phyloP scores from a whole-genome alignment of 2,113 vertebrate species.

The Sisor rabdophorus region DNA sequence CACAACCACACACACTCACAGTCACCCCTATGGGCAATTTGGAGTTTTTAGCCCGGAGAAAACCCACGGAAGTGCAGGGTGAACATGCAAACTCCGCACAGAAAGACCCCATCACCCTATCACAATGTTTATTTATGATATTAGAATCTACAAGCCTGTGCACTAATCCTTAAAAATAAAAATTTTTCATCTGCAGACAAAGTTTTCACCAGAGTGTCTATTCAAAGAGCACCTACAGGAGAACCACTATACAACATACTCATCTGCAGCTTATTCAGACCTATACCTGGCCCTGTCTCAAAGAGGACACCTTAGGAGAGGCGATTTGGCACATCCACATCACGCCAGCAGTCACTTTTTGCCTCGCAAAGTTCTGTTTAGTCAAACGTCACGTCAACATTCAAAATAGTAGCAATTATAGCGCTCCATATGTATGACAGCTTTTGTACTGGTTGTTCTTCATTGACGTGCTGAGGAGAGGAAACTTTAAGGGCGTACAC shows the following conservation, averaged over 20 bases:
- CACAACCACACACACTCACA: too few species aligned
- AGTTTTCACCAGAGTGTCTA: constrained; percentile 63
- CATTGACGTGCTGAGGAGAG: not conserved
- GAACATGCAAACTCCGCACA: too few species aligned
- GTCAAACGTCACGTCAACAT: not conserved
- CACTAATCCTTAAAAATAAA: not conserved
- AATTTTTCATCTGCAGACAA: constrained; percentile 47
- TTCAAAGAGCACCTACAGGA: constrained; percentile 67
- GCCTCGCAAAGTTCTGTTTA: constrained; percentile 42
- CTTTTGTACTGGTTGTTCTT: not conserved
- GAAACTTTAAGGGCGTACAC: not conserved
- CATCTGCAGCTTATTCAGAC: constrained; percentile 53
- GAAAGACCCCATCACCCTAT: too few species aligned
- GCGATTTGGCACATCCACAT: constrained; percentile 47
- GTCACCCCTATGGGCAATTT: too few species aligned
- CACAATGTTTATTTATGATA: not conserved
- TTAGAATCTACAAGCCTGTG: not conserved
- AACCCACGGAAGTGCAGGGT: too few species aligned
- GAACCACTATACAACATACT: constrained; percentile 69
- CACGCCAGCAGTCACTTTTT: constrained; percentile 65
- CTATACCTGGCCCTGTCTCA: constrained; percentile 64
- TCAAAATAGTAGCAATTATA: not conserved
- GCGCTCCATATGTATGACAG: not conserved
- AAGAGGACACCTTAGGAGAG: constrained; percentile 57
- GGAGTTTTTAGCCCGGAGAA: too few species aligned